Conservation (phyloP, 1,140 invertebrate genomes). For the Bombus picipes region DNA sequence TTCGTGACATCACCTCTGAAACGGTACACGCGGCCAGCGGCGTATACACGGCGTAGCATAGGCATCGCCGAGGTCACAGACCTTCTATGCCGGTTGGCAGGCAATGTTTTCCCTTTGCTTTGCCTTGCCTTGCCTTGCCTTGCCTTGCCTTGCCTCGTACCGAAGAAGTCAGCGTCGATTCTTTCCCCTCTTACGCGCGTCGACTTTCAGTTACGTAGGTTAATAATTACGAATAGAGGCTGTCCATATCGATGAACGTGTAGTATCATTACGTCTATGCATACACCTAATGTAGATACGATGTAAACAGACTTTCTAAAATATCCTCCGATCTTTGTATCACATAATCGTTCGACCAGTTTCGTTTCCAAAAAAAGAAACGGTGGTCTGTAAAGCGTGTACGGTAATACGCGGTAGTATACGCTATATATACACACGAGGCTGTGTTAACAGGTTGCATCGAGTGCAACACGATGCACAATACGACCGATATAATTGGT, state of each 20-base stretch:
- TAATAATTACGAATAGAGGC: constrained; percentile 44
- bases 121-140: constrained; percentile 53
- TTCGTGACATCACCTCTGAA: constrained; percentile 75
- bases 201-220: constrained; percentile 66
- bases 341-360: not conserved
- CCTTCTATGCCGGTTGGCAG: constrained; percentile 79
- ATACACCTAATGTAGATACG: not conserved
- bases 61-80: constrained; percentile 80
- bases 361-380: not conserved
- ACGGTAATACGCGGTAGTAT: not conserved
- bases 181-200: constrained; percentile 50
- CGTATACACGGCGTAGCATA: constrained; percentile 59
- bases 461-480: constrained; percentile 1
- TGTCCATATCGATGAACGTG: not conserved
- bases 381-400: not conserved
- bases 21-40: constrained; percentile 62
- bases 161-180: constrained; percentile 47
- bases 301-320: constrained; percentile 7
- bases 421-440: not conserved
- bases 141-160: constrained; percentile 51
- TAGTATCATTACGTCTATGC: not conserved
- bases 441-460: constrained; percentile 46
- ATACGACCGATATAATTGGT: constrained; percentile 42
- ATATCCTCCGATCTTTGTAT: not conserved
- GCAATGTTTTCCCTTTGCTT: constrained; percentile 70